These are phyloP conservation scores for Xenopus laevis DNA, from an alignment of 2,113 vertebrate species.

Conservation along the genomic window DNA sequence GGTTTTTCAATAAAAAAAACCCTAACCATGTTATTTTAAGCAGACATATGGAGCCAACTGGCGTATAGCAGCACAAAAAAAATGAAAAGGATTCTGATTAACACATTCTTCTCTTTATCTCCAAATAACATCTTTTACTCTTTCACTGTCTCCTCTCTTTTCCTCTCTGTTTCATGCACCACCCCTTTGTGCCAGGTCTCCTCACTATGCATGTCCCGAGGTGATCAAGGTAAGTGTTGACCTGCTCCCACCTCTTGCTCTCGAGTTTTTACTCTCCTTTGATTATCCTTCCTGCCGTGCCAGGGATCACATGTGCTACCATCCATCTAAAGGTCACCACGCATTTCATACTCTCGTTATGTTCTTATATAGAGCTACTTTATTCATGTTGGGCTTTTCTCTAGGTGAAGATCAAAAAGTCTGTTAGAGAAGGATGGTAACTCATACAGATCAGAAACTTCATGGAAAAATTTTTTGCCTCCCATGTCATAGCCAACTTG, in stretches of 20 bases:
- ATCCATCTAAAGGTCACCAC: too few species aligned
- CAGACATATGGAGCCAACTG: too few species aligned
- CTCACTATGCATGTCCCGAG: conserved; percentile 89
- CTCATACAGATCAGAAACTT: too few species aligned
- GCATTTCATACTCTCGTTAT: too few species aligned
- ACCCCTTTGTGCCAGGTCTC: conserved; percentile 63
- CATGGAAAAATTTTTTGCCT: too few species aligned
- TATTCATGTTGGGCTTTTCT: too few species aligned
- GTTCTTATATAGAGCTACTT: too few species aligned
- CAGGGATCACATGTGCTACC: background rate
- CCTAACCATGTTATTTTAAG: too few species aligned
- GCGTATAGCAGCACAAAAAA: background rate
- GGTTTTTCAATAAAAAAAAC: too few species aligned
- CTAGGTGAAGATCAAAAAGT: too few species aligned
- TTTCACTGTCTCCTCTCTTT: conserved; percentile 18
- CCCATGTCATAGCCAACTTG: too few species aligned
- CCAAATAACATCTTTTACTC: conserved; percentile 21
- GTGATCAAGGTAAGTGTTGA: conserved; percentile 80
- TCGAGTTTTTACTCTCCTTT: conserved; percentile 9
- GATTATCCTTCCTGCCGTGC: background rate
- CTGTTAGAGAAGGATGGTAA: too few species aligned
- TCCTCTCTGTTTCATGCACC: conserved; percentile 33
- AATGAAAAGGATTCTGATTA: conserved; percentile 17
- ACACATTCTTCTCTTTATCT: conserved; percentile 23
- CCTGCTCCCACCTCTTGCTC: conserved; percentile 5